These are phyloP conservation scores for Tetramorium simillimum DNA, from an alignment of 1,140 invertebrate species.

Conservation along the genomic window DNA sequence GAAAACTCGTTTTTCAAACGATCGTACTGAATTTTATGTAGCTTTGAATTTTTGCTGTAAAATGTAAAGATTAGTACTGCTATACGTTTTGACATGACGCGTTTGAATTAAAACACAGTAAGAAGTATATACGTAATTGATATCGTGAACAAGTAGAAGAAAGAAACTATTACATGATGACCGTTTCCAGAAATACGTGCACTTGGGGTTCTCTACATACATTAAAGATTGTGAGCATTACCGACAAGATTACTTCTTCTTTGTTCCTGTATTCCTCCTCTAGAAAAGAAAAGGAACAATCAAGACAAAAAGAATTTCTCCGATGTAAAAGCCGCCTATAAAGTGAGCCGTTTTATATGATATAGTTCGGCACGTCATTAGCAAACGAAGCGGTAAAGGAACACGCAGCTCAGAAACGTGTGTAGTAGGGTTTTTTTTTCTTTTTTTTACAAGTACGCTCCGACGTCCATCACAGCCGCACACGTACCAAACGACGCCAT, in stretches of 20 bases:
- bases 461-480: too few relatives aligned
- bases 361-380: too few relatives aligned
- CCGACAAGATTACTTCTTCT: background rate
- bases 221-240: background rate
- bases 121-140: background rate
- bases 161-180: background rate
- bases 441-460: too few relatives aligned
- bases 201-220: background rate
- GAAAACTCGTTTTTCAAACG: background rate
- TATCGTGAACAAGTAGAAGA: background rate
- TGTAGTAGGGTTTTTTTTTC: too few relatives aligned
- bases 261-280: background rate
- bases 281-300: too few relatives aligned
- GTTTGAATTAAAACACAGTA: too few relatives aligned
- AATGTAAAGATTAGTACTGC: background rate
- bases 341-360: too few relatives aligned
- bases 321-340: too few relatives aligned
- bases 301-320: too few relatives aligned
- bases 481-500: background rate
- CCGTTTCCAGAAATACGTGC: background rate
- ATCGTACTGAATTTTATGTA: background rate
- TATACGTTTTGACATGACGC: too few relatives aligned
- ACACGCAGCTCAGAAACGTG: too few relatives aligned
- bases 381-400: too few relatives aligned
- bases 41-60: constrained; percentile 1